Base-by-base conservation (phyloP, 1,140 invertebrate genomes). In the Archivesica marissinica region DNA sequence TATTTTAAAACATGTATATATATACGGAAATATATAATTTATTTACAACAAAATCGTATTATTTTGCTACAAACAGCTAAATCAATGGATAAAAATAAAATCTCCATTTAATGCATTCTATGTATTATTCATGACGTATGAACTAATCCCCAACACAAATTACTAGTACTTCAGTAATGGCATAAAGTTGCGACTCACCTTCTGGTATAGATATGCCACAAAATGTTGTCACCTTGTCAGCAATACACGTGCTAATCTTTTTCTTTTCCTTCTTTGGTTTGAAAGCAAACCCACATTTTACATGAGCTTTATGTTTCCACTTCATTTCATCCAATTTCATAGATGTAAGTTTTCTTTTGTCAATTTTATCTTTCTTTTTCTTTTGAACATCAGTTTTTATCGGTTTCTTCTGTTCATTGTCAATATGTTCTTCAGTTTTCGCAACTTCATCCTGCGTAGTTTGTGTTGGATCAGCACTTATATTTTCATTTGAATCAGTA, bases 171-270 rank as follows among this genome's bases (percentile, higher is more conserved):
- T n/a, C n/a, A n/a, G n/a, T n/a, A 64, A 64, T 33, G n/a, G 1
- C 59, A 35, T 2, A 35, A 25, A 64, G 15, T 59, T 54, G 20
- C 47, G 23, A 52, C 61, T 77, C 87, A 91, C 90, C 90, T 91
- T 87, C 86, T 78, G 89, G 89, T 33, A 91, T 86, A 0, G 72
- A 87, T 44, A 91, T 76, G 66, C 88, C 88, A 75, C 87, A 86
- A 54, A 86, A 74, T n/a, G 87, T 87, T 66, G 88, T 88, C 30
- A 77, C 77, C 23, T 86, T 86, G 50, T 90, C 88, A 66, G 39
- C 76, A 77, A 25, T 77, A 61, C 30, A 15, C 7, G 25, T 15
- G 28, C n/a, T 30, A 25, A 33, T 1, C 41, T 61, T 82, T 66
- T 75, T 56, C 47, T 78, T 59, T 72, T 82, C 50, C 33, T 75